Base-by-base conservation (phyloP, 2,113 vertebrate genomes). In the Leptosomus discolor region DNA sequence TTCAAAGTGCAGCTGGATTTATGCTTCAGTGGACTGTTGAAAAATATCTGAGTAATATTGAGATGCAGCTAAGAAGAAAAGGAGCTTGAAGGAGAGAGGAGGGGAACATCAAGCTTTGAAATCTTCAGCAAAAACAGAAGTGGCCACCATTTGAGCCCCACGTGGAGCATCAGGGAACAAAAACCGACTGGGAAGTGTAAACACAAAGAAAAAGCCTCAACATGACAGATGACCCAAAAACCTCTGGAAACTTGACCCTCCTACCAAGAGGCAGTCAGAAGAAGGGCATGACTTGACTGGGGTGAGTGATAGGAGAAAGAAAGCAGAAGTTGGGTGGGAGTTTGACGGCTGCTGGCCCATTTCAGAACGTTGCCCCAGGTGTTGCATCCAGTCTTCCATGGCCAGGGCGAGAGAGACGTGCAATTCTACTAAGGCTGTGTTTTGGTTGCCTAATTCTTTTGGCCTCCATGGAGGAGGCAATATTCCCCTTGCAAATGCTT, bases 401-500 rank as follows among this genome's bases (percentile, higher is more conserved):
- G 39, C 48, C 32, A n/a, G 53, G 64, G 26, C 5, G 2, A 68
- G 36, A 23, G 36, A 37, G 50, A 71, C 0, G 0, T 67, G 57
- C n/a, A 75, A 18, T 92, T 90, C 68, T 70, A 63, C 70, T 48
- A 58, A 77, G 37, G 53, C 26, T 58, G 19, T 73, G 36, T 77
- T 96, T 93, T 89, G 50, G 71, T 77, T 89, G 58, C 39, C 76
- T 87, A 71, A 81, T 74, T 91, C 71, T 88, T 82, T 64, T 53
- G 74, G 36, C 58, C 74, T 82, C 57, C 73, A 50, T 23, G 26
- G 29, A 84, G 5, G 54, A 87, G 76, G 41, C 78, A 95, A 83
- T 83, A 82, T 71, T 93, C 85, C 92, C 61, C 27, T 89, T 82
- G 60, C 29, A 96, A 74, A 26, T 89, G 84, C 73, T 95, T 92